phyloP scores from a whole-genome alignment of 1,140 invertebrate genomes.

The Penaeus japonicus region DNA sequence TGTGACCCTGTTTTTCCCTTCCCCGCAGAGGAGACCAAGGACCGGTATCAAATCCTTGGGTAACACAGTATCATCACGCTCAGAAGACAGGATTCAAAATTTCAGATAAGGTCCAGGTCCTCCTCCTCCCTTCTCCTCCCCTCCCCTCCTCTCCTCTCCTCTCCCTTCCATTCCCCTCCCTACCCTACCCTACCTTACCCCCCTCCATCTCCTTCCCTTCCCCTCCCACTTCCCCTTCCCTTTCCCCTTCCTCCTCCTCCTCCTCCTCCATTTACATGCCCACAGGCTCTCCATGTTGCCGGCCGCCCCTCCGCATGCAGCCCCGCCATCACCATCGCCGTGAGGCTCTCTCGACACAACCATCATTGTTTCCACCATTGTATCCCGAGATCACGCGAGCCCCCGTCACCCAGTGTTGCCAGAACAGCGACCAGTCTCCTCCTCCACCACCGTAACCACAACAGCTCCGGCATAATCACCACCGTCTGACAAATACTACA shows the following conservation, averaged over 20 bases:
- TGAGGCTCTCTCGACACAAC: not conserved
- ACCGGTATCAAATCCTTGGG: too few relatives aligned
- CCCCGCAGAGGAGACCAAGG: too few relatives aligned
- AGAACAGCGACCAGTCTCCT: not conserved
- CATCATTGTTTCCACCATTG: not conserved
- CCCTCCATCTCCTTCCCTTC: not conserved
- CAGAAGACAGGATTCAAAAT: too few relatives aligned
- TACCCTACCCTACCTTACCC: not conserved
- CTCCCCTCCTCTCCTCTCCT: not conserved
- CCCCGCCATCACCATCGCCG: too few relatives aligned
- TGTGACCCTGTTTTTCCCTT: too few relatives aligned
- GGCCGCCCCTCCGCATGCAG: not conserved
- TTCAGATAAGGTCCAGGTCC: not conserved
- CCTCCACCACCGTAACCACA: not conserved
- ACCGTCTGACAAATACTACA: not conserved
- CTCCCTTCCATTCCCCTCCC: not conserved
- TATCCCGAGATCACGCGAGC: too few relatives aligned
- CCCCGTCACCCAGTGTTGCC: not conserved
- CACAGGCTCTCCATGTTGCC: too few relatives aligned
- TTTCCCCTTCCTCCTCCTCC: not conserved
- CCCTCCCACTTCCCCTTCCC: not conserved
- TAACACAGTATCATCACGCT: too few relatives aligned
- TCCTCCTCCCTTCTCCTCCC: not conserved
- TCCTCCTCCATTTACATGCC: not conserved
- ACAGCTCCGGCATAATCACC: not conserved